Percentiles rank a stretch among this genome's conserved stretches.
phyloP scores from a whole-genome alignment of 2,797 vertebrate species.

The Lagodon rhomboides region DNA sequence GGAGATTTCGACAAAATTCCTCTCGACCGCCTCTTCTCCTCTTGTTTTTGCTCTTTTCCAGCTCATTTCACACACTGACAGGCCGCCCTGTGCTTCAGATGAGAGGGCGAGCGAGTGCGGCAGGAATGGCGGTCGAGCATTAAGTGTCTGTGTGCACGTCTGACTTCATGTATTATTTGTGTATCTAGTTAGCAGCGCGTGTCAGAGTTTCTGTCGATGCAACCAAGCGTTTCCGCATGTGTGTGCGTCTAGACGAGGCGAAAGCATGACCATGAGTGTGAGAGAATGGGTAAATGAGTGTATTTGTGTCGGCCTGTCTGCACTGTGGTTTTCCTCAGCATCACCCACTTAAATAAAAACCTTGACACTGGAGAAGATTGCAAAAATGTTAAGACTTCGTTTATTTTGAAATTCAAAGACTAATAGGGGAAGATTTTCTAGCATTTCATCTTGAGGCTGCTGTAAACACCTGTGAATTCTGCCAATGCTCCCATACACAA shows the following conservation, averaged over 20 bases:
- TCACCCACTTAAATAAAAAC: slow-evolving; percentile 31
- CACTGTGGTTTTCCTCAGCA: slow-evolving; percentile 37
- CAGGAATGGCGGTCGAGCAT: slow-evolving; percentile 21
- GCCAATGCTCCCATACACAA: neutral
- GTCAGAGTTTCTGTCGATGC: slow-evolving; percentile 30
- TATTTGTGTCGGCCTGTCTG: slow-evolving; percentile 34
- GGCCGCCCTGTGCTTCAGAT: slow-evolving; percentile 43
- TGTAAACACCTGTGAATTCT: neutral
- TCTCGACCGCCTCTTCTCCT: slow-evolving; percentile 35
- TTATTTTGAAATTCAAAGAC: neutral
- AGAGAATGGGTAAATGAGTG: neutral
- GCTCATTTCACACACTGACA: slow-evolving; percentile 69
- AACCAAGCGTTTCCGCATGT: slow-evolving; percentile 12
- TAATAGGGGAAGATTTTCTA: neutral
- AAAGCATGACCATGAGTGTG: slow-evolving; percentile 14
- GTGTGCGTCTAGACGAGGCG: slow-evolving; percentile 48
- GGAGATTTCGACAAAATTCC: slow-evolving; percentile 43
- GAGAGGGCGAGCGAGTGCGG: slow-evolving; percentile 45
- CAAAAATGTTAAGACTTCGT: neutral
- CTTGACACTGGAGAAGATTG: neutral
- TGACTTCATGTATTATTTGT: neutral
- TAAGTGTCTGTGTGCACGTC: neutral
- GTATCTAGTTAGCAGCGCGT: slow-evolving; percentile 25
- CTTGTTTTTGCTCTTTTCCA: slow-evolving; percentile 66
- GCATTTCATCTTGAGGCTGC: neutral